Evolutionary conservation across 1,140 invertebrate species (phyloP), one percentile per base, ranked within the genome.

Genomic region (Drosophila lacteicornis): DNA sequence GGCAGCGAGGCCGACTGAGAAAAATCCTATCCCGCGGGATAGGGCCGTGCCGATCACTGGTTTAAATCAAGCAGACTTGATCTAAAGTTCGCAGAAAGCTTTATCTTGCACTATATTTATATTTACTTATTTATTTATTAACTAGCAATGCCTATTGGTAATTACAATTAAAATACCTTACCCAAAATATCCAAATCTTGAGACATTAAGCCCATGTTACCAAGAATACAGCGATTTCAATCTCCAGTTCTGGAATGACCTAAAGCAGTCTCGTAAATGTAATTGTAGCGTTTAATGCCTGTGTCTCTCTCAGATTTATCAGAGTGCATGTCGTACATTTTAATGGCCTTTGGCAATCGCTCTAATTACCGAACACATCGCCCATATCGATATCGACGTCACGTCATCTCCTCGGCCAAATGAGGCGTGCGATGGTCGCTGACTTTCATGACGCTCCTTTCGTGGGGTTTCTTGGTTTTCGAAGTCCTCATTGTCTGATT

Each of bases 371-470:
- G 38, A 56, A 59, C 45, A 36, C 65, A 70, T 58, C 55, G 58
- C 22, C 47, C 46, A 71, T 71, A 74, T 76, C 55, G 22, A 61
- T 50, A 74, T 67, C 47, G 27, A 45, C 59, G 50, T 57, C 55
- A 57, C 55, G 53, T 78, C 63, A 61, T 78, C 75, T 77, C 45
- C 38, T n/a, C n/a, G 62, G 56, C 45, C 45, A 78, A 78, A 77
- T 78, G 75, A 78, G 45, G 55, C 75, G 57, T 78, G 75, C 38
- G 25, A 67, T 57, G 40, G 43, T 38, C 60, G 42, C 74, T 65
- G 70, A 45, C 71, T 76, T 75, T 76, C 71, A 65, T 66, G 51
- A 58, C 25, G 1, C 51, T 38, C 25, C 61, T 57, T 57, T 3
- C 33, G 3, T 36, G 33, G 33, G 19, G 9, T 30, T 22, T 19